Evolutionary conservation across 2,888 invertebrate species (phyloP).

Genomic region (Chorisops tibialis): DNA sequence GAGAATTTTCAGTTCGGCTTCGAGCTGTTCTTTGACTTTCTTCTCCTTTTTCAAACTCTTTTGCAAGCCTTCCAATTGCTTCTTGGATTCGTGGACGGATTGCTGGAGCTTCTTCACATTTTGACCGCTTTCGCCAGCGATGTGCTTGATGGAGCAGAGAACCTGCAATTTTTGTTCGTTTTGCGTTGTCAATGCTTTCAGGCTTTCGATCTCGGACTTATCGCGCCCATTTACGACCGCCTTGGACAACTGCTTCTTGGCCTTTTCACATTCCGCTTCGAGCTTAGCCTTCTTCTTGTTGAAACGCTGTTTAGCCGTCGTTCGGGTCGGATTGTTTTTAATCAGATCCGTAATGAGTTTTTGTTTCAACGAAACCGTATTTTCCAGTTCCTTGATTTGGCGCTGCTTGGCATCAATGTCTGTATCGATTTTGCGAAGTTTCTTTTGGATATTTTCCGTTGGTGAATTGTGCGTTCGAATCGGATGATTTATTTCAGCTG

Average conservation of each 20-base stretch:
- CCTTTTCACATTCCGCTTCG: slow-evolving; percentile 60
- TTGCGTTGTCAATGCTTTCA: slow-evolving; percentile 52
- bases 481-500: slow-evolving; percentile 41
- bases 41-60: slow-evolving; percentile 72
- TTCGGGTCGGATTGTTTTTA: slow-evolving; percentile 58
- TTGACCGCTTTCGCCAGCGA: slow-evolving; percentile 61
- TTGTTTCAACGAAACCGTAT: slow-evolving; percentile 69
- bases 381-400: slow-evolving; percentile 67
- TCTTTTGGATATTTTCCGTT: slow-evolving; percentile 46
- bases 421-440: slow-evolving; percentile 46
- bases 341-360: slow-evolving; percentile 68
- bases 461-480: slow-evolving; percentile 39
- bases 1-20: slow-evolving; percentile 60
- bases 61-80: slow-evolving; percentile 71
- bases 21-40: slow-evolving; percentile 65
- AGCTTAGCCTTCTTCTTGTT: slow-evolving; percentile 62
- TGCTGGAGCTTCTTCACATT: slow-evolving; percentile 70
- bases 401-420: slow-evolving; percentile 66
- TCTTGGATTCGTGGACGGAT: slow-evolving; percentile 69
- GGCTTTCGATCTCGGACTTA: slow-evolving; percentile 50
- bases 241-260: slow-evolving; percentile 57
- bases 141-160: slow-evolving; percentile 56
- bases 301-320: slow-evolving; percentile 58
- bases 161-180: slow-evolving; percentile 56
- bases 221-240: slow-evolving; percentile 54